These are phyloP conservation scores for Peromyscus leucopus DNA, from an alignment of 2,113 vertebrate genomes.

Conservation along the genomic window DNA sequence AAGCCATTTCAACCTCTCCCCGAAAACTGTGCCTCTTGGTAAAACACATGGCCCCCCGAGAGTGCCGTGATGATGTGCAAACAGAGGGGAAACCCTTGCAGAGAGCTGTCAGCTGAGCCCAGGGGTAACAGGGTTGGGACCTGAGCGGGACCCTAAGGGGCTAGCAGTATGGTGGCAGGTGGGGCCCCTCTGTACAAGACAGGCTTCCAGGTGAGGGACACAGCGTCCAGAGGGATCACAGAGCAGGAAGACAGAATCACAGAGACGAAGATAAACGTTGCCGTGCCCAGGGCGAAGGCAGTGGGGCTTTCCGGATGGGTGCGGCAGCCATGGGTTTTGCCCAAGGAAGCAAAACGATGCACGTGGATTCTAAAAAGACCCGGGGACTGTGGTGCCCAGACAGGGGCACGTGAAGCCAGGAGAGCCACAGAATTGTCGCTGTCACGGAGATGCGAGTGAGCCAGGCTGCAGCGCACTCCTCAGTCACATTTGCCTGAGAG, in stretches of 20 bases:
- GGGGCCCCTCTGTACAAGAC: accelerated
- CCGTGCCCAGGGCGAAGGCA: not conserved
- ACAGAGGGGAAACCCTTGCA: not conserved
- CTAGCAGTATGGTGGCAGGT: accelerated
- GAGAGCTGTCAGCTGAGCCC: not conserved
- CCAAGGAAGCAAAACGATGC: not conserved
- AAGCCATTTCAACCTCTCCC: not conserved
- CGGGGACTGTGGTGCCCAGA: accelerated
- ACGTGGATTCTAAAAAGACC: not conserved
- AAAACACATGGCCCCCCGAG: accelerated
- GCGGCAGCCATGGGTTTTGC: not conserved
- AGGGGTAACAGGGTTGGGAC: accelerated
- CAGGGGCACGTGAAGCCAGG: not conserved
- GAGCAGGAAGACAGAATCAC: not conserved
- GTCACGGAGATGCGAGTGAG: not conserved
- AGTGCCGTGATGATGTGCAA: not conserved
- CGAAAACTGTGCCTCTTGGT: not conserved
- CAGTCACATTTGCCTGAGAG: not conserved
- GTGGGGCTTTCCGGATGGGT: not conserved
- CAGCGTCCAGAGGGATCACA: not conserved
- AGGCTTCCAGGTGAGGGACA: accelerated
- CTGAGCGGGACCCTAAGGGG: no score
- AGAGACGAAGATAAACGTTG: not conserved
- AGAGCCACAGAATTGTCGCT: accelerated
- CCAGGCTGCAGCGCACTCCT: accelerated